These are phyloP conservation scores for Lordiphosa stackelbergi DNA, from an alignment of 1,140 invertebrate species.

Conservation along the genomic window DNA sequence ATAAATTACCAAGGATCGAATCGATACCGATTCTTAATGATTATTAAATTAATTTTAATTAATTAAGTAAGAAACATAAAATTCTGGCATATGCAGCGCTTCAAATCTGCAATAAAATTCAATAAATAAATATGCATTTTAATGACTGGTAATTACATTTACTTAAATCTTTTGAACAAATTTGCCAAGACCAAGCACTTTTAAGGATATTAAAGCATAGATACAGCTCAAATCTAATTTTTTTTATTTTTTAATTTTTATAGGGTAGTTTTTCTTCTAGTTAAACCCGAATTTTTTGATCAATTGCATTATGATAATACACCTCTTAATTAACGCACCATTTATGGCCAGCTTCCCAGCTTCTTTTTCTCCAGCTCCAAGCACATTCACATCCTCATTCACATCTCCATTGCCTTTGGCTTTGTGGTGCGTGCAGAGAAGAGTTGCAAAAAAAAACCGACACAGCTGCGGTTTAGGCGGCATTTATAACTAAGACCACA, in stretches of 20 bases:
- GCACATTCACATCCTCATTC: conserved; percentile 29
- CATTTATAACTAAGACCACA: conserved; percentile 31
- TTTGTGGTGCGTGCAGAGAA: conserved; percentile 35
- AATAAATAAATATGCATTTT: no score
- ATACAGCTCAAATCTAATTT: no score
- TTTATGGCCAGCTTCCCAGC: conserved; percentile 46
- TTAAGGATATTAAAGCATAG: no score
- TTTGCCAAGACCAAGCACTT: no score
- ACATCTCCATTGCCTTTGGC: conserved; percentile 20
- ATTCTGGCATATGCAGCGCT: no score
- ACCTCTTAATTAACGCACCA: conserved; percentile 61
- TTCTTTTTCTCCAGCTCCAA: conserved; percentile 8
- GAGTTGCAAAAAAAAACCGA: conserved; percentile 24
- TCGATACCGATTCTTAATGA: no score
- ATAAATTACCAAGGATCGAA: no score
- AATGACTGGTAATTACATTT: no score
- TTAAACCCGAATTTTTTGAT: conserved; percentile 14
- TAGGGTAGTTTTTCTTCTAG: conserved; percentile 1
- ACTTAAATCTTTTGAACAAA: no score
- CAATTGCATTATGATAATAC: conserved; percentile 46
- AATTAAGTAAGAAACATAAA: no score
- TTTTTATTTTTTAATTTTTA: not conserved
- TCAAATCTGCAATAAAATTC: no score
- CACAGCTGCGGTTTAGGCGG: conserved; percentile 53
- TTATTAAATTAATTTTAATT: no score